Conservation (phyloP, 53 echinoderm and acorn worm species). For the Glandiceps talaboti region DNA sequence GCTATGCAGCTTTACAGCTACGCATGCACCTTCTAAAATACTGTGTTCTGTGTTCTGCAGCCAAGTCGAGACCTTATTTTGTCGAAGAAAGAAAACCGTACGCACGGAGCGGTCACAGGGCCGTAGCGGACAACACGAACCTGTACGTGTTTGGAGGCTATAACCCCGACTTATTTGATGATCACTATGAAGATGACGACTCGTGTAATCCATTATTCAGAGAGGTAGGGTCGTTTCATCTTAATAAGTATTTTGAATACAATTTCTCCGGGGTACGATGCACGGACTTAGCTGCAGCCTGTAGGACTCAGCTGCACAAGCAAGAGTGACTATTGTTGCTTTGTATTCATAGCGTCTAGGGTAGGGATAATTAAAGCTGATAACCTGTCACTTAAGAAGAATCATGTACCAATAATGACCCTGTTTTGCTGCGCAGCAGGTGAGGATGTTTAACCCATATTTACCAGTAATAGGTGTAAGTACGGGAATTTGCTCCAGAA, state of each 20-base stretch:
- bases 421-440: neutral
- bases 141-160: conserved; percentile 85
- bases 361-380: neutral
- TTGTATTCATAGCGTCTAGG: no score
- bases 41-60: neutral
- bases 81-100: conserved; percentile 37
- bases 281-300: no score
- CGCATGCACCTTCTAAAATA: no score
- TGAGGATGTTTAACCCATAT: no score
- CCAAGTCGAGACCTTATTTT: neutral
- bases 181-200: conserved; percentile 16
- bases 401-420: neutral
- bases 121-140: conserved; percentile 59
- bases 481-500: no score
- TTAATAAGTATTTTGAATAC: no score
- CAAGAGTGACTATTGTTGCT: no score
- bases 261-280: no score
- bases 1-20: no score
- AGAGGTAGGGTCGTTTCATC: conserved; percentile 36
- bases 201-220: conserved; percentile 51
- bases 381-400: neutral
- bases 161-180: conserved; percentile 60
- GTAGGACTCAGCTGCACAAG: no score
- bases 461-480: no score
- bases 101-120: conserved; percentile 86